A percentile compares a stretch with the other conserved stretches of the same genome.
Evolutionary conservation across 2,888 invertebrate genomes (phyloP).

Genomic region (Pseudococcus longispinus): DNA sequence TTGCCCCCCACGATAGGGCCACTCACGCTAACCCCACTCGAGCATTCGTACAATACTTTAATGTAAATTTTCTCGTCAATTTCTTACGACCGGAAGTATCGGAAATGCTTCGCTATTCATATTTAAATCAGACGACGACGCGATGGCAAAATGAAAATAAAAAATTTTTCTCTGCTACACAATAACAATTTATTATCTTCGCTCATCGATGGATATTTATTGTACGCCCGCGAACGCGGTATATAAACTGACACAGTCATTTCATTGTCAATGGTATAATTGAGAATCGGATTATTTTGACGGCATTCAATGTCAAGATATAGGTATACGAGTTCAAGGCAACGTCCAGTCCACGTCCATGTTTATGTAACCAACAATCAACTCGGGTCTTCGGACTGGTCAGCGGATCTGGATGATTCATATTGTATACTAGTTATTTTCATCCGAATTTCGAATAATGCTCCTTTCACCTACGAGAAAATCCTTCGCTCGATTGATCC

Average conservation of each 20-base stretch:
- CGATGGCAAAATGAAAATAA: neutral
- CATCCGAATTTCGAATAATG: neutral
- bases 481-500: no score
- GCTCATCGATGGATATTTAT: neutral
- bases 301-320: conserved; percentile 14
- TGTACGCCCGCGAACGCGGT: neutral
- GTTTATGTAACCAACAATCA: neutral
- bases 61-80: neutral
- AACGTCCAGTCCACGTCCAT: neutral
- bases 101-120: neutral
- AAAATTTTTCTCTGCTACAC: neutral
- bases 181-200: neutral
- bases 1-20: neutral
- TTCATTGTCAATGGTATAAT: conserved; percentile 22
- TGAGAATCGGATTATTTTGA: conserved; percentile 17
- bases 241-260: neutral
- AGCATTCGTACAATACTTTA: neutral
- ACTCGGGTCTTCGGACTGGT: neutral
- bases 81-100: conserved; percentile 3
- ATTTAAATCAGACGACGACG: neutral
- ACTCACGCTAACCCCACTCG: neutral
- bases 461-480: no score
- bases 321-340: neutral
- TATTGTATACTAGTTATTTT: neutral
- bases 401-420: neutral